Conservation (phyloP, 1,140 invertebrate genomes). For the Leguminivora glycinivorella region DNA sequence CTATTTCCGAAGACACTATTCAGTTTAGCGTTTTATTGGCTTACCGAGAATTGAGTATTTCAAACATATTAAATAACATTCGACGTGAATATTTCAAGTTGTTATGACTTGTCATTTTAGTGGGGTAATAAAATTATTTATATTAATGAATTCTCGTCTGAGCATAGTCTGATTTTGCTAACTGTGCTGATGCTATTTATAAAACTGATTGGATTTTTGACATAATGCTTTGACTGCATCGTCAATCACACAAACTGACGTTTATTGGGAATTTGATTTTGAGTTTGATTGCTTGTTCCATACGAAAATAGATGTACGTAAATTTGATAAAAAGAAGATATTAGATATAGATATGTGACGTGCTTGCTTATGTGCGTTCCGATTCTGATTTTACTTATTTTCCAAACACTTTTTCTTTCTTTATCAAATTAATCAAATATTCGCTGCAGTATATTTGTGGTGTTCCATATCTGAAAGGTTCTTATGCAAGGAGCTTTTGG, state of each 20-base stretch:
- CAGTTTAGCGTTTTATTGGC: slow-evolving; percentile 1
- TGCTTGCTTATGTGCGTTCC: too few species aligned
- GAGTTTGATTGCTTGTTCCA: too few species aligned
- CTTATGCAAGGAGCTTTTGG: too few species aligned
- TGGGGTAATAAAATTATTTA: neutral
- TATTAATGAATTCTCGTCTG: slow-evolving; percentile 2
- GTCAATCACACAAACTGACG: neutral
- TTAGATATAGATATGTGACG: too few species aligned
- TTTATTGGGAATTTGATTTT: too few species aligned
- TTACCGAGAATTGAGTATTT: slow-evolving; percentile 13
- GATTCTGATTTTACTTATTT: too few species aligned
- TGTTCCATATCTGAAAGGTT: too few species aligned
- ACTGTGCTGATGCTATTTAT: neutral
- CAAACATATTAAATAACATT: slow-evolving; percentile 5
- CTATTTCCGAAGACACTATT: neutral
- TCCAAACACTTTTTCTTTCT: too few species aligned
- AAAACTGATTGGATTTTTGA: neutral
- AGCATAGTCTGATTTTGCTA: neutral
- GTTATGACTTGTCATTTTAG: slow-evolving; percentile 10
- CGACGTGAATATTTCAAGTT: neutral
- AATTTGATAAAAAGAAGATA: too few species aligned
- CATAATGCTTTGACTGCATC: neutral
- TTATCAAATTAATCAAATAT: too few species aligned
- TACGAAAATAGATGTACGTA: too few species aligned
- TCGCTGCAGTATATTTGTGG: too few species aligned